Conservation (phyloP, 92 coral and sea anemone species). For the Palythoa heliodiscus region DNA sequence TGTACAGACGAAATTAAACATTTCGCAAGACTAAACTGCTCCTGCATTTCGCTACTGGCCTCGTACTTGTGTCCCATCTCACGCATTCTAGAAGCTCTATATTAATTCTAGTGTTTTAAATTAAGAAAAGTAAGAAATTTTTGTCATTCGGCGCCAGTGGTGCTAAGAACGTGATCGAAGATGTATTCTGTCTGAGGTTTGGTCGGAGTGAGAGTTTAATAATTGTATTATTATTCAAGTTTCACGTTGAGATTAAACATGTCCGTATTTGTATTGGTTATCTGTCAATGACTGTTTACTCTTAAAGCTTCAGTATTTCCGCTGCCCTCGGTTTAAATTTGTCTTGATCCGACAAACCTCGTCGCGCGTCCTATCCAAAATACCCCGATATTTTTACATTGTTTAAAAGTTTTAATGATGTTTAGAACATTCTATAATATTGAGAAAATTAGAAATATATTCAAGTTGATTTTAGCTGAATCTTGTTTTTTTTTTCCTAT, state of each 20-base stretch:
- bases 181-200: background rate
- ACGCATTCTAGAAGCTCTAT: background rate
- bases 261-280: constrained; percentile 5
- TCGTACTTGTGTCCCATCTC: constrained; percentile 16
- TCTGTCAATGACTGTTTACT: constrained; percentile 28
- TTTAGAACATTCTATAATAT: too few species aligned
- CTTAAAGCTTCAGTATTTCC: background rate
- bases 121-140: background rate
- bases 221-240: constrained; percentile 5
- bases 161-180: background rate
- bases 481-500: too few species aligned
- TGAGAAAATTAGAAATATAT: too few species aligned
- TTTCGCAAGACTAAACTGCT: constrained; percentile 12
- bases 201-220: background rate
- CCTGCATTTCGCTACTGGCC: constrained; percentile 9
- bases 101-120: background rate
- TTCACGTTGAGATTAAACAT: constrained; percentile 32
- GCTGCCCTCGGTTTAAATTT: background rate
- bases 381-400: too few species aligned
- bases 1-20: constrained; percentile 9
- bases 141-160: background rate
- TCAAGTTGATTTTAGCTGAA: too few species aligned
- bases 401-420: too few species aligned
- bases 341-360: too few species aligned
- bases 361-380: too few species aligned